Percentiles rank a stretch among this genome's conserved stretches.
Evolutionary conservation across 2,888 invertebrate genomes (phyloP).

Genomic region (Sarcophaga caerulescens): DNA sequence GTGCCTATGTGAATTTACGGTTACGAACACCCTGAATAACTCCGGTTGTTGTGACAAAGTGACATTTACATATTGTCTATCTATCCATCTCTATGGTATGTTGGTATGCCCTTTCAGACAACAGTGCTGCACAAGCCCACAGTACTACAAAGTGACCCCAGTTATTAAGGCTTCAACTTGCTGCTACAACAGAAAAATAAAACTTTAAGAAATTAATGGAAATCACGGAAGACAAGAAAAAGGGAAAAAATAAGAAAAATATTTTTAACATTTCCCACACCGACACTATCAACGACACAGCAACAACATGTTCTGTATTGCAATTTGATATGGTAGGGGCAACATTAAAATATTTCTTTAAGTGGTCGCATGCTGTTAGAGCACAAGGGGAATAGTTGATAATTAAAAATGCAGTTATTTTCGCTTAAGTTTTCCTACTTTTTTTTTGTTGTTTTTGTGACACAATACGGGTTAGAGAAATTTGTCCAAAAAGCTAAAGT

Average conservation of each 20-base stretch:
- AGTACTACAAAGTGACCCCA: neutral
- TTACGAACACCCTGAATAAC: neutral
- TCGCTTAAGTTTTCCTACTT: too few relatives aligned
- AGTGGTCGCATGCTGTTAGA: too few relatives aligned
- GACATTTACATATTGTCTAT: constrained; percentile 28
- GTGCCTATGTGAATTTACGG: too few relatives aligned
- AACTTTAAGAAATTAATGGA: constrained; percentile 9
- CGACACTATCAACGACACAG: too few relatives aligned
- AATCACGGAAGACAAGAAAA: neutral
- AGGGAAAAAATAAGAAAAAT: too few relatives aligned
- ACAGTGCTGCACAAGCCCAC: too few relatives aligned
- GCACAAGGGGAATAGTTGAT: too few relatives aligned
- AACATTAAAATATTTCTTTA: neutral
- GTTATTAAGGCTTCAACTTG: constrained; percentile 42
- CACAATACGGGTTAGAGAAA: neutral
- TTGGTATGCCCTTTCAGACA: neutral
- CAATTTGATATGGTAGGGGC: too few relatives aligned
- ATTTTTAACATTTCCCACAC: too few relatives aligned
- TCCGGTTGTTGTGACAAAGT: constrained; percentile 11
- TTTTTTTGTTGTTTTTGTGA: neutral
- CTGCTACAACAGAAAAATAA: constrained; percentile 29
- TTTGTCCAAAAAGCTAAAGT: neutral
- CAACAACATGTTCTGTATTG: too few relatives aligned
- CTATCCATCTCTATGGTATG: neutral
- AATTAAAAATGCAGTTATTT: too few relatives aligned